Base-by-base conservation (phyloP, 2,797 vertebrate species). In the Thripadectes ignobilis region DNA sequence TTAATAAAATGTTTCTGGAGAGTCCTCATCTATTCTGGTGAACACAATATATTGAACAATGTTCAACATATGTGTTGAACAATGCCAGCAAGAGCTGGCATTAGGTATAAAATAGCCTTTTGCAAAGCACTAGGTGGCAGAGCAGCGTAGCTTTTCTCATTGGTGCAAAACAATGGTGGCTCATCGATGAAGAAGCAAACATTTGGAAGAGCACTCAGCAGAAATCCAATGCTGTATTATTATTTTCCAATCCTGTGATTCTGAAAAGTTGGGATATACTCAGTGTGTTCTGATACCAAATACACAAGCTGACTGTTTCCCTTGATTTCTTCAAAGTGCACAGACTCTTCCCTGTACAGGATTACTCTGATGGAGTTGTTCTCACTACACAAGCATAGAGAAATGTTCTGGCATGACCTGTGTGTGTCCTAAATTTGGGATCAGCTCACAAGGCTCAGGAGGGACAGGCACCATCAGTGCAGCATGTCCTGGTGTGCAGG, bases 91-190 rank as follows among this genome's bases (percentile, higher is more conserved):
- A 26, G 41, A 59, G 30, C n/a, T 45, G 43, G 14, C 8, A 12
- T n/a, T 49, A 34, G 29, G 12, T 63, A 15, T 3, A 12, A 68
- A 45, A 61, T 7, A 32, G 4, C 38, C n/a, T 81, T 39, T 51
- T 38, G 58, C 19, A 43, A 38, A 85, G 59, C 96, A 82, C 48
- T 88, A 95, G 95, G 48, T 89, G 95, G 94, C 95, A 92, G 92
- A 76, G 67, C 52, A 85, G 69, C 1, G 29, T 61, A 66, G 61
- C 6, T 46, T 46, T 75, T 90, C 22, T 10, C 22, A 41, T 49
- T n/a, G 5, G 20, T 18, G n/a, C 5, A 11, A 54, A 76, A 32
- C 23, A 24, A 30, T n/a, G 12, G 9, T 51, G 24, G 14, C 13
- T 68, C 5, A 6, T 62, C 71, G 65, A 51, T 36, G 11, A 72